These are phyloP conservation scores for Tragelaphus oryx DNA, from an alignment of 2,797 vertebrate species.

Conservation along the genomic window DNA sequence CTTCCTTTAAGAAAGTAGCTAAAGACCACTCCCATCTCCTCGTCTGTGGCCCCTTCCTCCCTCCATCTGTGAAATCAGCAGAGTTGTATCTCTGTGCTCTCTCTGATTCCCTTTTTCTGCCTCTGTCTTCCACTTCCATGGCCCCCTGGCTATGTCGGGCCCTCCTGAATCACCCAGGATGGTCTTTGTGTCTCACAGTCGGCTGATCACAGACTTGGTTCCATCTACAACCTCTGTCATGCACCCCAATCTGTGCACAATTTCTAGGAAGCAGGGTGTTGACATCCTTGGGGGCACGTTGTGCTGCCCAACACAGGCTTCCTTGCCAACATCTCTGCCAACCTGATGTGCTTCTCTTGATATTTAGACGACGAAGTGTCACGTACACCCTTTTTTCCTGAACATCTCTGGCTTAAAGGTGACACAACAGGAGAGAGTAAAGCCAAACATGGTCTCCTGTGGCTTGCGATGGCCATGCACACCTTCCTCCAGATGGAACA, in stretches of 20 bases:
- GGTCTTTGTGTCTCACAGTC: fast-evolving
- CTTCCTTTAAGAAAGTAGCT: slow-evolving; percentile 48
- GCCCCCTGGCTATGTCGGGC: too few species aligned
- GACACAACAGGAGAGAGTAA: neutral
- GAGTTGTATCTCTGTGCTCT: neutral
- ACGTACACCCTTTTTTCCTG: neutral
- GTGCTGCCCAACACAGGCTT: neutral
- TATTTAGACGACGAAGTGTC: neutral
- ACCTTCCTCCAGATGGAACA: fast-evolving
- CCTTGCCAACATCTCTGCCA: neutral
- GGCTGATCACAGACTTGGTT: too few species aligned
- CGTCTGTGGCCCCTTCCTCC: neutral
- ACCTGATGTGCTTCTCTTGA: neutral
- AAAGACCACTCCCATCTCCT: neutral
- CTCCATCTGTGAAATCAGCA: neutral
- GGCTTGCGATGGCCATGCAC: fast-evolving
- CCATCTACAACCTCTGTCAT: neutral
- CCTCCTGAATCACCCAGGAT: neutral
- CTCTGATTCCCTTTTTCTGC: neutral
- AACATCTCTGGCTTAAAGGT: neutral
- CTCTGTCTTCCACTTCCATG: neutral
- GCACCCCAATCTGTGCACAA: neutral
- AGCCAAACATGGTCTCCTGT: neutral
- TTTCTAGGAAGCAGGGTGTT: neutral
- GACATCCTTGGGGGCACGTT: fast-evolving